Evolutionary conservation across 2,888 invertebrate species (phyloP), one percentile per base, ranked within the genome.

Genomic region (Microctonus hyperodae): DNA sequence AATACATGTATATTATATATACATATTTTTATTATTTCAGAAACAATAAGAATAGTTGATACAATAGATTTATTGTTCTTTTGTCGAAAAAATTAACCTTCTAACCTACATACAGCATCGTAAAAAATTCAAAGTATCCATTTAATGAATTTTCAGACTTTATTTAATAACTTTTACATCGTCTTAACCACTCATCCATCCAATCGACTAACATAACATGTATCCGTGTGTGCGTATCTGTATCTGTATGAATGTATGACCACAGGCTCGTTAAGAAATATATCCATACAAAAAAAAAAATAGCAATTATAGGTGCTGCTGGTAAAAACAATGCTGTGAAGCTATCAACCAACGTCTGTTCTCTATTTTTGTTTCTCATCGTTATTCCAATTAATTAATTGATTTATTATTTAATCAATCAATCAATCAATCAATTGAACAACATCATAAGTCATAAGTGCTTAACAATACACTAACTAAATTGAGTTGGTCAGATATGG

Each of bases 401-500:
- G n/a, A n/a, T n/a, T n/a, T 53, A 13, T 53, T 22, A 35, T 58
- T 40, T 11, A 37, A 53, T 37, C 53, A 25, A 48, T 65, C 28
- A 60, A 48, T 65, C 40, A 61, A 57, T 64, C 28, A 37, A 57
- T n/a, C 58, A 58, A 67, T 50, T 48, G 25, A 59, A 44, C 22
- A 31, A 6, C 25, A 7, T 44, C 64, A n/a, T 57, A 62, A 65
- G 71, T 44, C 64, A n/a, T 57, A 62, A 65, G 71, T 62, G 66
- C 77, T 16, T 44, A 44, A 44, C 80, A 80, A 80, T 79, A 75
- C 73, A 83, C 83, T 83, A 83, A 83, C 83, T 79, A 74, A 81
- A 79, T 75, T 82, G 82, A 83, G 83, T 83, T 82, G 82, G 82
- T 81, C 88, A 96, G 96, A 93, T 96, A 85, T 97, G 97, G 97